Evolutionary conservation across 2,888 invertebrate species (phyloP).

Genomic region (Litoditis marina): DNA sequence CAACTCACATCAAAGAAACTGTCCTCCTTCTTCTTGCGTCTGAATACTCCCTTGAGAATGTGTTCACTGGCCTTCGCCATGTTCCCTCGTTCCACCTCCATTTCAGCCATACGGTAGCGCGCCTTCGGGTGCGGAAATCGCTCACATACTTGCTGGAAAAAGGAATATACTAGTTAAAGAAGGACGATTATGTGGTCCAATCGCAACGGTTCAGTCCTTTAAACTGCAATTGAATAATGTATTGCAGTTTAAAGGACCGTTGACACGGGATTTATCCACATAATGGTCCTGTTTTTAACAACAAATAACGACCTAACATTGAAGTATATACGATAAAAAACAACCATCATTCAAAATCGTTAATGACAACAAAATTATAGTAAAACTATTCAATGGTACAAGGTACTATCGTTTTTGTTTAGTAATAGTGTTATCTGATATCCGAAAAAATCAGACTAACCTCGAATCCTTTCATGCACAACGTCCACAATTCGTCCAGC

Average conservation of each 20-base stretch:
- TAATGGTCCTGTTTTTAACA: no score
- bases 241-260: no score
- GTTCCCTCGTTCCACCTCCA: conserved; percentile 20
- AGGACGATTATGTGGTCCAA: no score
- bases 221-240: no score
- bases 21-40: conserved; percentile 35
- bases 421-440: no score
- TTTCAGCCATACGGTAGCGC: conserved; percentile 39
- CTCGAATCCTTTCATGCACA: conserved; percentile 34
- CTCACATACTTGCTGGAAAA: conserved; percentile 27
- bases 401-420: not conserved
- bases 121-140: conserved; percentile 46
- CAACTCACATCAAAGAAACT: conserved; percentile 28
- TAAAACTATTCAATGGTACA: no score
- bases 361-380: no score
- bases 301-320: not conserved
- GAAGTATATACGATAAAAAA: not conserved
- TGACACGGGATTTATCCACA: no score
- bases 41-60: conserved; percentile 33
- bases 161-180: no score
- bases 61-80: conserved; percentile 22
- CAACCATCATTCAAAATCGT: no score
- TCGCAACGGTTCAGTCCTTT: no score
- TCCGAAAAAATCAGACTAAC: conserved; percentile 11
- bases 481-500: conserved; percentile 26